A percentile compares a stretch with the other conserved stretches of the same genome.
Evolutionary conservation across 2,797 vertebrate genomes (phyloP).

Genomic region (Sciaenops ocellatus): DNA sequence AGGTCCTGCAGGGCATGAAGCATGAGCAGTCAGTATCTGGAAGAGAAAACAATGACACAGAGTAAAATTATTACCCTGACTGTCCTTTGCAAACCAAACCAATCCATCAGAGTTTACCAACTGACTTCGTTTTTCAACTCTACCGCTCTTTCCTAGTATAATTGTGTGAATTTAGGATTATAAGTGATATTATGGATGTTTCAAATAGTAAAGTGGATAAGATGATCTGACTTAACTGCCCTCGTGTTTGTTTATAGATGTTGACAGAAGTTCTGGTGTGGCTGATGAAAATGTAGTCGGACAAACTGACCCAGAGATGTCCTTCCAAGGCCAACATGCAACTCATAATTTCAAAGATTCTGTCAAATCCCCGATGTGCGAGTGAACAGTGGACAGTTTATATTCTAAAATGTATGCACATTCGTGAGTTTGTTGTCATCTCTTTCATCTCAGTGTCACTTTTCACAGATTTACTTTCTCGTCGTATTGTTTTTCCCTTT

Average conservation of each 20-base stretch:
- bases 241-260: background rate
- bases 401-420: conserved; percentile 15
- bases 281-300: conserved; percentile 14
- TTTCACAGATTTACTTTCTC: conserved; percentile 20
- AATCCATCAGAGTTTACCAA: background rate
- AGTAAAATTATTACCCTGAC: background rate
- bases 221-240: background rate
- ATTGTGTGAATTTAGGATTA: too few species aligned
- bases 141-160: background rate
- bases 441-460: conserved; percentile 38
- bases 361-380: conserved; percentile 30
- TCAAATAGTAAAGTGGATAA: background rate
- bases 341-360: background rate
- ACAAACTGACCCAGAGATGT: conserved; percentile 27
- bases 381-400: conserved; percentile 6
- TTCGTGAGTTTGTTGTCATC: conserved; percentile 40
- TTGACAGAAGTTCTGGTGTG: background rate
- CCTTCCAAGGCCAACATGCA: conserved; percentile 1
- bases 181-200: too few species aligned
- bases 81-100: background rate
- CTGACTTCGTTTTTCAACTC: background rate
- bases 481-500: conserved; percentile 16
- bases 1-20: background rate
- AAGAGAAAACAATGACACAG: background rate
- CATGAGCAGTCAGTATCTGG: background rate